Percentiles rank a stretch among this genome's conserved stretches.
These are phyloP conservation scores for Troilus luridus DNA, from an alignment of 2,888 invertebrate species.

Conservation along the genomic window DNA sequence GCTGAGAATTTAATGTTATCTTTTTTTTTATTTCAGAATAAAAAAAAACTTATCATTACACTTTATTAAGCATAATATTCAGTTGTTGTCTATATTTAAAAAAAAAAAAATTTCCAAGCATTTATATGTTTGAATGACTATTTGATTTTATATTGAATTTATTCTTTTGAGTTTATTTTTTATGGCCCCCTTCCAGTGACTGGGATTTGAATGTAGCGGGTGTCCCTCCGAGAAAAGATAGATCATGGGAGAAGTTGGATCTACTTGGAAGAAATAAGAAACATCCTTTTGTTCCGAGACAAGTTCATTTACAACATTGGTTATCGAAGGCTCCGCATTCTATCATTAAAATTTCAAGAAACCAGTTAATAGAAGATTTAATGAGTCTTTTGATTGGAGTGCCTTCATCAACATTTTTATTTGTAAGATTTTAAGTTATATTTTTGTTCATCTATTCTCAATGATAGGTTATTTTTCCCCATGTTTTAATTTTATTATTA, in stretches of 20 bases:
- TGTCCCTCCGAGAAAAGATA: conserved; percentile 14
- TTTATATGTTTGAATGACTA: not conserved
- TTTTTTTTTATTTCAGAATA: too few species aligned
- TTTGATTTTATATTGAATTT: not conserved
- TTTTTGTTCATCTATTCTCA: not conserved
- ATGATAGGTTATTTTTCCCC: too few species aligned
- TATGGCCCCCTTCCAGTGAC: not conserved
- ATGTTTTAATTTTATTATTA: too few species aligned
- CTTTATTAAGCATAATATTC: too few species aligned
- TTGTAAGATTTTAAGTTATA: conserved; percentile 27
- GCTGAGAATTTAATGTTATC: too few species aligned
- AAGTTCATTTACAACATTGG: conserved; percentile 32
- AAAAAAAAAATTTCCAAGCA: too few species aligned
- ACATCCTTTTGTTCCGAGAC: not conserved
- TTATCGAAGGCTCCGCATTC: conserved; percentile 20
- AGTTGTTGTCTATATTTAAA: too few species aligned
- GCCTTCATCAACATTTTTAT: conserved; percentile 51
- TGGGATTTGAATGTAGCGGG: conserved; percentile 40
- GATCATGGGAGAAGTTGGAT: conserved; percentile 33
- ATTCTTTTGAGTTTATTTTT: not conserved
- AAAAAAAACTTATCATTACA: too few species aligned
- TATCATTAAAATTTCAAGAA: conserved; percentile 43
- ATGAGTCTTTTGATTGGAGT: conserved; percentile 48
- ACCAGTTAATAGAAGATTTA: conserved; percentile 46
- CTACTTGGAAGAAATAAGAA: not conserved